Percentiles rank a stretch among this genome's conserved stretches.
These are phyloP conservation scores for Diplosoma virens DNA, from an alignment of 23 tunicate species.

Conservation along the genomic window DNA sequence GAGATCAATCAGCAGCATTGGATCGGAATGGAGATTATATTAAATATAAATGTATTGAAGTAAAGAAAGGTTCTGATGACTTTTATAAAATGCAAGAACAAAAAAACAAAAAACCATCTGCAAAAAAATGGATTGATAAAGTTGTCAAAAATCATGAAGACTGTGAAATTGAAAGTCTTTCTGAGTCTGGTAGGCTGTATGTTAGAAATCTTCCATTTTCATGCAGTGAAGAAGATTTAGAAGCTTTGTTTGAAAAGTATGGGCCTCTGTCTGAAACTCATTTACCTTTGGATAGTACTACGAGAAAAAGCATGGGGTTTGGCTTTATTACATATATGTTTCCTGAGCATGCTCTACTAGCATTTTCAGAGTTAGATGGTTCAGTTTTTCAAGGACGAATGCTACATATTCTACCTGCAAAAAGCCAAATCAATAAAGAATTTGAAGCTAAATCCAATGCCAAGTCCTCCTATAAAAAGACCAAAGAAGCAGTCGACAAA, in stretches of 20 bases:
- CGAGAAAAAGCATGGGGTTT: slow-evolving; percentile 67
- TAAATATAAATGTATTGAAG: slow-evolving; percentile 39
- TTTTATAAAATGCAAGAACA: not conserved
- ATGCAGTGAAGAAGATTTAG: slow-evolving; percentile 81
- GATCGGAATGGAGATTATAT: slow-evolving; percentile 65
- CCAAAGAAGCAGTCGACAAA: slow-evolving; percentile 48
- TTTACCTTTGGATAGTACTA: slow-evolving; percentile 51
- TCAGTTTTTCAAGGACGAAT: slow-evolving; percentile 86
- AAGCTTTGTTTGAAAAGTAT: slow-evolving; percentile 37
- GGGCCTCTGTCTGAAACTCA: slow-evolving; percentile 66
- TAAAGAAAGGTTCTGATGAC: not conserved
- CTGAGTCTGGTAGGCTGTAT: slow-evolving; percentile 86
- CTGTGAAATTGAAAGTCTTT: slow-evolving; percentile 60
- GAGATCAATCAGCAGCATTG: slow-evolving; percentile 33
- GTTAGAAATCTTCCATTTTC: slow-evolving; percentile 72
- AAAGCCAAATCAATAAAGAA: slow-evolving; percentile 1
- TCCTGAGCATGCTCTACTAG: slow-evolving; percentile 77
- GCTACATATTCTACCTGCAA: slow-evolving; percentile 81
- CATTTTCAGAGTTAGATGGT: slow-evolving; percentile 72
- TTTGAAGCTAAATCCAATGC: not conserved
- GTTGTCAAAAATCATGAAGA: slow-evolving; percentile 34
- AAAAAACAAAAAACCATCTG: too few species aligned
- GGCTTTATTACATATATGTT: slow-evolving; percentile 73
- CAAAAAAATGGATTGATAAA: slow-evolving; percentile 43
- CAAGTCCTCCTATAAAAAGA: slow-evolving; percentile 44